Conservation (phyloP, 2,797 vertebrate species). For the Phalanger gymnotis region DNA sequence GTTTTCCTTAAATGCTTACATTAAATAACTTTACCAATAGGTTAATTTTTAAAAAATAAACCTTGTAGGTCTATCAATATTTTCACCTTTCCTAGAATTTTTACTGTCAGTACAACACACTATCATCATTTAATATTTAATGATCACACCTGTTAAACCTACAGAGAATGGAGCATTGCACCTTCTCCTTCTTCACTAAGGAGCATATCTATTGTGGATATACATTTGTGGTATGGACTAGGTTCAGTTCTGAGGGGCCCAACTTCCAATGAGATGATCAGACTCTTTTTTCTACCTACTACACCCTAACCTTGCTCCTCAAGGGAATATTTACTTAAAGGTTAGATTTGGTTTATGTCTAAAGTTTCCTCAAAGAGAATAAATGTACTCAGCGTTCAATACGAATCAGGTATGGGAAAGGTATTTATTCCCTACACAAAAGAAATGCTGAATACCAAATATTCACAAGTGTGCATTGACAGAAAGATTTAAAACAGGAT, state of each 20-base stretch:
- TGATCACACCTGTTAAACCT: background rate
- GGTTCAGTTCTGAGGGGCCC: background rate
- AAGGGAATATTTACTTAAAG: background rate
- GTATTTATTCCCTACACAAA: background rate
- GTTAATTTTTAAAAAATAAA: conserved; percentile 21
- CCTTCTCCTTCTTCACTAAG: background rate
- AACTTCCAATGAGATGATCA: background rate
- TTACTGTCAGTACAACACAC: background rate
- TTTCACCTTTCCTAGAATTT: conserved; percentile 8
- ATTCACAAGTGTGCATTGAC: background rate
- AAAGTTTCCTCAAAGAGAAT: background rate
- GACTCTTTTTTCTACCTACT: background rate
- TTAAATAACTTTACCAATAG: conserved; percentile 13
- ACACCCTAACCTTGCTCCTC: background rate
- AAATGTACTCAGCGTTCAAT: background rate
- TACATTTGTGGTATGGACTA: background rate
- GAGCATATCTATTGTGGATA: background rate
- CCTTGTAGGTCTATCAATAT: background rate
- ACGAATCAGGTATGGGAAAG: background rate
- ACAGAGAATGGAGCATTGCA: background rate
- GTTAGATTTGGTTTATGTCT: background rate
- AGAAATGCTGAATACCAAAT: background rate
- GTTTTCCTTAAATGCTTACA: conserved; percentile 5
- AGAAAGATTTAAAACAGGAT: background rate
- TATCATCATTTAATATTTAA: background rate